These are phyloP conservation scores for Drosophila albomicans DNA, from an alignment of 1,140 invertebrate genomes.

Conservation along the genomic window DNA sequence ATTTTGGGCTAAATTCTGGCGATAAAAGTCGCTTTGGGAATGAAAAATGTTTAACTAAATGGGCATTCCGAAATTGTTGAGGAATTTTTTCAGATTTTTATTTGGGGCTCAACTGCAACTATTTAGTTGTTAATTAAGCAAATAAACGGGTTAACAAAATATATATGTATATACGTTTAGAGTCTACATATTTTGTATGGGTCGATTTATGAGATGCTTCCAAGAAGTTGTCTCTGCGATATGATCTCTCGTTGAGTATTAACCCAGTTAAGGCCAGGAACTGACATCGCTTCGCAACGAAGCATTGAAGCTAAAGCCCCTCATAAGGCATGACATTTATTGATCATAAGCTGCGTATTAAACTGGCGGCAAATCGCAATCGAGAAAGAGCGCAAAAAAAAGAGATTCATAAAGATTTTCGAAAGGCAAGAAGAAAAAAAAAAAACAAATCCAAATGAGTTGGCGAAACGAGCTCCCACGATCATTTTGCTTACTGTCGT, in stretches of 20 bases:
- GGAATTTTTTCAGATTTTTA: neutral
- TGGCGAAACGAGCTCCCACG: slow-evolving; percentile 73
- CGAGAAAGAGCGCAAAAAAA: slow-evolving; percentile 36
- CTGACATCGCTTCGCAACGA: slow-evolving; percentile 21
- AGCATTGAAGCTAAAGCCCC: slow-evolving; percentile 35
- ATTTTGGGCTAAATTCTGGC: slow-evolving; percentile 63
- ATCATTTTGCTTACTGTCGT: slow-evolving; percentile 30
- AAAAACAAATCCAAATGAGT: slow-evolving; percentile 43
- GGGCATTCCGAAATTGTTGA: slow-evolving; percentile 27
- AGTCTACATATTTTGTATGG: slow-evolving; percentile 44
- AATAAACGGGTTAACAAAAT: slow-evolving; percentile 58
- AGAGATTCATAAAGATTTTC: slow-evolving; percentile 55
- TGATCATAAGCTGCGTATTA: slow-evolving; percentile 81
- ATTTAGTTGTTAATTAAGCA: slow-evolving; percentile 82
- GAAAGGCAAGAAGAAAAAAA: neutral
- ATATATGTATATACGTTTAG: no score
- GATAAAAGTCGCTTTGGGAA: slow-evolving; percentile 70
- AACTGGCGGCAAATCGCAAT: slow-evolving; percentile 46
- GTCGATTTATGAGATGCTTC: slow-evolving; percentile 56
- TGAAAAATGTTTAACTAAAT: slow-evolving; percentile 60
- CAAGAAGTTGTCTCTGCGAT: slow-evolving; percentile 49
- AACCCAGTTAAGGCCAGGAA: slow-evolving; percentile 59
- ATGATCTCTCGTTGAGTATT: slow-evolving; percentile 38
- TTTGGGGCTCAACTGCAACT: slow-evolving; percentile 47
- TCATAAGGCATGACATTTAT: slow-evolving; percentile 77